Evolutionary conservation across 2,888 invertebrate genomes (phyloP).

Genomic region (Bellardia bayeri): DNA sequence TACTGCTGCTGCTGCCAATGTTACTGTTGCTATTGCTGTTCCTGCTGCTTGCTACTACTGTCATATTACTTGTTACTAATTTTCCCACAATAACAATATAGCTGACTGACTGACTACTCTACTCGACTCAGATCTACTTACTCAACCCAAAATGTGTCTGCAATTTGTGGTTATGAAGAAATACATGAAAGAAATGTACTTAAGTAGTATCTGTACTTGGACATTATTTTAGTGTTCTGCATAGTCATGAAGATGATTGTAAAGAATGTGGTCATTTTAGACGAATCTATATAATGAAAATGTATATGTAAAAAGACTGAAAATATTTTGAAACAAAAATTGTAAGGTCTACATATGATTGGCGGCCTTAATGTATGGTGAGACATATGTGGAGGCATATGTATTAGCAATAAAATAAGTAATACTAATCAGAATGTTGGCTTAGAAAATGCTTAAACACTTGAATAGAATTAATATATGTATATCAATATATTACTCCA

Average conservation of each 20-base stretch:
- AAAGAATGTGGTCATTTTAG: constrained; percentile 14
- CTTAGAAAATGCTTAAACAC: too few species aligned
- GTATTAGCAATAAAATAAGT: too few species aligned
- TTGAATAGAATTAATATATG: too few species aligned
- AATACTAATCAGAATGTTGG: too few species aligned
- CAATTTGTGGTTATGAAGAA: constrained; percentile 62
- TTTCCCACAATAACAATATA: constrained; percentile 17
- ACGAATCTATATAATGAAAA: too few species aligned
- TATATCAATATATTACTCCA: too few species aligned
- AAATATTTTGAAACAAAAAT: too few species aligned
- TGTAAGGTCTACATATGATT: too few species aligned
- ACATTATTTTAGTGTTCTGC: neutral
- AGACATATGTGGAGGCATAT: too few species aligned
- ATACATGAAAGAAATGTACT: constrained; percentile 52
- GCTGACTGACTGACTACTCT: neutral
- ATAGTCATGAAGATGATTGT: neutral
- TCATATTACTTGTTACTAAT: neutral
- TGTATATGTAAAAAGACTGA: too few species aligned
- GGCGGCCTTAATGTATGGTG: too few species aligned
- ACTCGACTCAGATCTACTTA: constrained; percentile 29
- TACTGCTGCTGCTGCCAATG: constrained; percentile 18
- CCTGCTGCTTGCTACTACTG: neutral
- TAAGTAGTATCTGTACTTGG: constrained; percentile 44
- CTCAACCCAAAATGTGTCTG: constrained; percentile 44
- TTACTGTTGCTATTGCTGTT: constrained; percentile 33